phyloP scores from a whole-genome alignment of 2,888 invertebrate species.

The Maniola hyperantus region DNA sequence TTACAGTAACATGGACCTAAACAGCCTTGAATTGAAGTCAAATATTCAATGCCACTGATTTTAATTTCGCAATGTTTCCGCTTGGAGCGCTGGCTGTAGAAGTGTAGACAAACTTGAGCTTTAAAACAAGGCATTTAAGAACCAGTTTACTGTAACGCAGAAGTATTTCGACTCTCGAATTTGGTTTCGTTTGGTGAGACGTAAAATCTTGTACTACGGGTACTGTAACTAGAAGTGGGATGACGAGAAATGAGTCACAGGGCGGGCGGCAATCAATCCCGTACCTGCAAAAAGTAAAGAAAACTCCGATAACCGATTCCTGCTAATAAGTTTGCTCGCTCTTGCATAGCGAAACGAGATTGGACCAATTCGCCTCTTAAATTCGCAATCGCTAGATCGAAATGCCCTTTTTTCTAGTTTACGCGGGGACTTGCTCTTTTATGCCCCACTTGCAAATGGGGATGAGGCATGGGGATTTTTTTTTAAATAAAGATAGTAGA shows the following conservation, averaged over 20 bases:
- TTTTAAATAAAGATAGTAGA: too few relatives aligned
- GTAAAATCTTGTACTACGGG: too few relatives aligned
- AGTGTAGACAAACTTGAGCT: too few relatives aligned
- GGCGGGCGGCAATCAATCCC: conserved; percentile 64
- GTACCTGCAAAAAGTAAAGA: conserved; percentile 74
- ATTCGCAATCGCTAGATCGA: conserved; percentile 66
- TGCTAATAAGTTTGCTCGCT: conserved; percentile 57
- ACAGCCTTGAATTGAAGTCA: too few relatives aligned
- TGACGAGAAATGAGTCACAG: conserved; percentile 65
- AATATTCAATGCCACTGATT: too few relatives aligned
- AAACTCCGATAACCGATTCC: conserved; percentile 59
- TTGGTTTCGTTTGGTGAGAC: too few relatives aligned
- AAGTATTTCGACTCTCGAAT: too few relatives aligned
- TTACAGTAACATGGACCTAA: too few relatives aligned
- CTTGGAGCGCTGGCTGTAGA: too few relatives aligned
- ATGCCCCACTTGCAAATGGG: conserved; percentile 35
- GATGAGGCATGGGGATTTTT: background rate
- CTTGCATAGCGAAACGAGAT: conserved; percentile 75
- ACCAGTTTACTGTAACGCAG: too few relatives aligned
- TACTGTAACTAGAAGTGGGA: conserved; percentile 31
- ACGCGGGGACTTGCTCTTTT: conserved; percentile 36
- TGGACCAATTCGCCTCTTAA: conserved; percentile 67
- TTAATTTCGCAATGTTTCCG: too few relatives aligned
- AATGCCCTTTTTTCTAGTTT: conserved; percentile 41
- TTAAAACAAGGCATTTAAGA: too few relatives aligned